Evolutionary conservation across 2,113 vertebrate species (phyloP).

Genomic region (Opisthocomus hoazin): DNA sequence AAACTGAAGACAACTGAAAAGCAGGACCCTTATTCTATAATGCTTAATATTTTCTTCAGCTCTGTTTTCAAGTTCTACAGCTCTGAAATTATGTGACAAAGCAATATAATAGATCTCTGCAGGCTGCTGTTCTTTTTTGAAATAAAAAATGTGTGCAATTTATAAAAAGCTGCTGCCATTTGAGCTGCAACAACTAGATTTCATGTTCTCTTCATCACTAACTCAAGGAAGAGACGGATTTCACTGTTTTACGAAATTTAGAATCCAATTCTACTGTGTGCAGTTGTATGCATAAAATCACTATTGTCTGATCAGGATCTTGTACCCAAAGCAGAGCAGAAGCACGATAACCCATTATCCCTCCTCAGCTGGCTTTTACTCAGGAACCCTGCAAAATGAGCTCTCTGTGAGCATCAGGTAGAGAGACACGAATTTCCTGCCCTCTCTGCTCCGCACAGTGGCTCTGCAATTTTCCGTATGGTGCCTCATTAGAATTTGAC

Average conservation of each 20-base stretch:
- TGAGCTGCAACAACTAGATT: not conserved
- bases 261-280: not conserved
- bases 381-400: not conserved
- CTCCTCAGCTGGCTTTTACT: not conserved
- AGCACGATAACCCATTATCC: not conserved
- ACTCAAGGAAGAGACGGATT: not conserved
- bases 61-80: not conserved
- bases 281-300: not conserved
- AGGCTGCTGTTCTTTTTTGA: not conserved
- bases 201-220: not conserved
- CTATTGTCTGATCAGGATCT: not conserved
- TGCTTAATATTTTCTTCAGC: not conserved
- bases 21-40: not conserved
- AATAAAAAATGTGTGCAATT: not conserved
- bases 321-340: not conserved
- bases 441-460: not conserved
- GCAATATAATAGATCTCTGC: not conserved
- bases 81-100: not conserved
- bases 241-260: not conserved
- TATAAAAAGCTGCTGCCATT: not conserved
- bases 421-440: not conserved
- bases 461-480: not conserved
- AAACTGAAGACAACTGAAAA: not conserved
- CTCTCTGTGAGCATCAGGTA: not conserved
- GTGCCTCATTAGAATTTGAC: not conserved